phyloP scores from a whole-genome alignment of 2,888 invertebrate genomes.

The Craniophora ligustri region DNA sequence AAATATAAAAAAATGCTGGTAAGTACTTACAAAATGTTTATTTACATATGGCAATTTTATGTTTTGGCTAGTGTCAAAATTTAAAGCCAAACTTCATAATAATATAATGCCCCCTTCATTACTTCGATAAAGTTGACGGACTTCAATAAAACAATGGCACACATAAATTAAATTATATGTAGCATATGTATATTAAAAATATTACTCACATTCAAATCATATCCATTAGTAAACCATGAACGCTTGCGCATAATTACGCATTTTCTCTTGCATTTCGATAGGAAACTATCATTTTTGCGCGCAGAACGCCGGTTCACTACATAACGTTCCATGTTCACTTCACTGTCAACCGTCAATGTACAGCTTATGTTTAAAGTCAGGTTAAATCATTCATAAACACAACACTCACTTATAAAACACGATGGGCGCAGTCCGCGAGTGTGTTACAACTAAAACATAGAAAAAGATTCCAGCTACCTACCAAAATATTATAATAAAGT shows the following conservation, averaged over 20 bases:
- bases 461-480: conserved; percentile 68
- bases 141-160: no score
- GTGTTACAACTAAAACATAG: conserved; percentile 75
- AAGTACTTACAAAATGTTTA: no score
- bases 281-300: conserved; percentile 75
- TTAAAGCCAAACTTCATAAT: no score
- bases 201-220: conserved; percentile 80
- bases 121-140: no score
- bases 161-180: no score
- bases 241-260: conserved; percentile 73
- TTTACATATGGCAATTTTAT: no score
- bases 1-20: no score
- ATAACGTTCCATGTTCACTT: conserved; percentile 77
- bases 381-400: conserved; percentile 29
- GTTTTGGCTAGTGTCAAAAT: no score
- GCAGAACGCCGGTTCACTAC: conserved; percentile 80
- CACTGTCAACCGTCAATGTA: conserved; percentile 63
- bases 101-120: no score
- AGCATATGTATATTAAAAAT: no score
- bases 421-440: conserved; percentile 69
- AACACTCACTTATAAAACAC: conserved; percentile 58
- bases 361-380: conserved; percentile 27
- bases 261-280: conserved; percentile 78
- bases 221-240: no score
- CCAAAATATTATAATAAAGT: conserved; percentile 72